Evolutionary conservation across 2,888 invertebrate genomes (phyloP).

Genomic region (Rhingia campestris): DNA sequence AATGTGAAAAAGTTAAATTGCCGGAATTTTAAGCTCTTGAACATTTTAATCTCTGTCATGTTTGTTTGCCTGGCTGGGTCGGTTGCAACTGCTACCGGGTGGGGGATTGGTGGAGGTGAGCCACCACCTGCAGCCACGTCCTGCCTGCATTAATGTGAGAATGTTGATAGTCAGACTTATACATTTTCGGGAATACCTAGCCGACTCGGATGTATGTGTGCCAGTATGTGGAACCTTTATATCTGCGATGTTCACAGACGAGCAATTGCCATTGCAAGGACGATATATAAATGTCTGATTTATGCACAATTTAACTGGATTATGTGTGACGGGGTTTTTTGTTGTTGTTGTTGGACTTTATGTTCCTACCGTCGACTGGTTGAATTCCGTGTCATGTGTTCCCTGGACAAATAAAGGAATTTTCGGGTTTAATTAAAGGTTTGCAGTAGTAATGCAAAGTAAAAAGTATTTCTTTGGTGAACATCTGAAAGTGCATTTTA

Average conservation of each 20-base stretch:
- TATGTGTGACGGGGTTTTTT: slow-evolving; percentile 27
- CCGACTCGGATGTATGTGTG: not conserved
- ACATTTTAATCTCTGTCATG: slow-evolving; percentile 72
- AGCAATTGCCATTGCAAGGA: slow-evolving; percentile 60
- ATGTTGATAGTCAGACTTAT: slow-evolving; percentile 46
- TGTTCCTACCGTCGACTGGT: slow-evolving; percentile 6
- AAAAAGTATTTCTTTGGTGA: not conserved
- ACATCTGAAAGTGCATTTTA: too few species aligned
- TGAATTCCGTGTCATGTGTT: slow-evolving; percentile 41
- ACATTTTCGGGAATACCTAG: slow-evolving; percentile 26
- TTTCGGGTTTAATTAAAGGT: slow-evolving; percentile 13
- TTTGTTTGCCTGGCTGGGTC: slow-evolving; percentile 60
- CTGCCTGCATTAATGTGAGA: slow-evolving; percentile 48
- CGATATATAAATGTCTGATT: slow-evolving; percentile 65
- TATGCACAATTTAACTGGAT: slow-evolving; percentile 71
- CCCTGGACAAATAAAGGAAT: slow-evolving; percentile 45
- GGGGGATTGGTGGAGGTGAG: not conserved
- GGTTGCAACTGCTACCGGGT: slow-evolving; percentile 28
- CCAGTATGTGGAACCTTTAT: slow-evolving; percentile 31
- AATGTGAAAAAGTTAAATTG: slow-evolving; percentile 73
- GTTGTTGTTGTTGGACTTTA: slow-evolving; percentile 9
- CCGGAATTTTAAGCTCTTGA: slow-evolving; percentile 72
- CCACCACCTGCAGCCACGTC: slow-evolving; percentile 18
- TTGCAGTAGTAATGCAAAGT: slow-evolving; percentile 7
- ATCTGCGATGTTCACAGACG: slow-evolving; percentile 65